Conservation (phyloP, 2,888 invertebrate species). For the Teleiodes luculella region DNA sequence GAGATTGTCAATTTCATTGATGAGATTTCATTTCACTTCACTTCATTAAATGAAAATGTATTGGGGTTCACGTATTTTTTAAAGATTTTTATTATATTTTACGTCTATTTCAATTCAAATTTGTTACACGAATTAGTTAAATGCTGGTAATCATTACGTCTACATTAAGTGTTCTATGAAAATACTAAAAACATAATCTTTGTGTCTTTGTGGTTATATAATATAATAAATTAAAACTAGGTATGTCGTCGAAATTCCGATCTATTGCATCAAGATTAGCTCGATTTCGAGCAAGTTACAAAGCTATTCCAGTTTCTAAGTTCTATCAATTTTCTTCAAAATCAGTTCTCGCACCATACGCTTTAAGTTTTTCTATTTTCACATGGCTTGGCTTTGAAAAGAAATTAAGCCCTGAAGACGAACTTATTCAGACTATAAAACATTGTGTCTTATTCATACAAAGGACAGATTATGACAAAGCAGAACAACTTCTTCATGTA, state of each 20-base stretch:
- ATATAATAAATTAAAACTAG: conserved; percentile 12
- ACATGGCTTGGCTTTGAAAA: conserved; percentile 81
- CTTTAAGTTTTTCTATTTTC: conserved; percentile 69
- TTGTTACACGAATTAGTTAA: too few relatives aligned
- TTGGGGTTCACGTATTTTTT: too few relatives aligned
- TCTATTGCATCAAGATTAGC: conserved; percentile 41
- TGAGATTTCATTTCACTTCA: too few relatives aligned
- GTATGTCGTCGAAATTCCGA: conserved; percentile 47
- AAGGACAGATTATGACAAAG: conserved; percentile 81
- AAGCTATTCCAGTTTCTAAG: conserved; percentile 22
- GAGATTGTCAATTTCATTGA: too few relatives aligned
- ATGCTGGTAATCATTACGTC: too few relatives aligned
- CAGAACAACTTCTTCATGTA: conserved; percentile 92
- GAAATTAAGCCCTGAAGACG: conserved; percentile 82
- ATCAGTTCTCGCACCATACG: conserved; percentile 35
- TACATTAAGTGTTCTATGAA: too few relatives aligned
- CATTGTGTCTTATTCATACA: conserved; percentile 87
- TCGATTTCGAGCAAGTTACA: conserved; percentile 33
- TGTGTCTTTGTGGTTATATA: conserved; percentile 25
- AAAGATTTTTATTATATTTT: too few relatives aligned
- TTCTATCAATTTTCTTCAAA: conserved; percentile 18
- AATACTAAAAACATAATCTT: too few relatives aligned
- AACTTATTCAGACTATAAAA: conserved; percentile 87
- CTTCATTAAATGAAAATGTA: too few relatives aligned
- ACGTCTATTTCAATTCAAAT: too few relatives aligned